These are phyloP conservation scores for Potamilus streckersoni DNA, from an alignment of 1,140 invertebrate species.

Conservation along the genomic window DNA sequence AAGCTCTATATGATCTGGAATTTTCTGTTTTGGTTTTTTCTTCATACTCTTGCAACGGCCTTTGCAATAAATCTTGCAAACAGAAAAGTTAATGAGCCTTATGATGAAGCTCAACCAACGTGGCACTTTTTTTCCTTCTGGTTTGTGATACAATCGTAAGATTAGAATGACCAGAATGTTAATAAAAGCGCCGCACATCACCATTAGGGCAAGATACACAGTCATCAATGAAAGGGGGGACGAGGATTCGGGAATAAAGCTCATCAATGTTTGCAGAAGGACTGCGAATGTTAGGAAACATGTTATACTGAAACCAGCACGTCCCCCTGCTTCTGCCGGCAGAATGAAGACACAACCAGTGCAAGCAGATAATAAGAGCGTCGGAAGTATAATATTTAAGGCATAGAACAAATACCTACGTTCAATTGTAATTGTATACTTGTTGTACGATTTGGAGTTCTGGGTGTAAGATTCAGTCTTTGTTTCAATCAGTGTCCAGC, in stretches of 20 bases:
- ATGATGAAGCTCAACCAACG: too few relatives aligned
- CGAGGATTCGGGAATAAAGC: constrained; percentile 22
- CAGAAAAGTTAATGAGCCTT: too few relatives aligned
- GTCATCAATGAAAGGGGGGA: constrained; percentile 21
- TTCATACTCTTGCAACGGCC: too few relatives aligned
- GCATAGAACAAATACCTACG: constrained; percentile 17
- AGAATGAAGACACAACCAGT: constrained; percentile 24
- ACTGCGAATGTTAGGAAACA: constrained; percentile 27
- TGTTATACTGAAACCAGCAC: constrained; percentile 24
- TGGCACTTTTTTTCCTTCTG: too few relatives aligned
- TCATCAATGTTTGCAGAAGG: constrained; percentile 29
- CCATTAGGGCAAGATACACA: constrained; percentile 26
- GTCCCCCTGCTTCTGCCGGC: constrained; percentile 25
- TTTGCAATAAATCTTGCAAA: too few relatives aligned
- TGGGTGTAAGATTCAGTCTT: too few relatives aligned
- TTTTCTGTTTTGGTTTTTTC: too few relatives aligned
- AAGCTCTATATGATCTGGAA: too few relatives aligned
- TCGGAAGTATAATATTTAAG: constrained; percentile 20
- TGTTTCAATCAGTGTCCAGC: too few relatives aligned
- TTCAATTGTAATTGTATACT: constrained; percentile 17
- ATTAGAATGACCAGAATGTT: constrained; percentile 11
- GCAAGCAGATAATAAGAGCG: constrained; percentile 18
- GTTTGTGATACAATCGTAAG: constrained; percentile 8
- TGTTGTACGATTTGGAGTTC: background rate
- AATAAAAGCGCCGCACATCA: constrained; percentile 16